Percentiles rank a stretch among this genome's conserved stretches.
Conservation (phyloP, 2,797 vertebrate genomes). For the Aeoliscus strigatus region DNA sequence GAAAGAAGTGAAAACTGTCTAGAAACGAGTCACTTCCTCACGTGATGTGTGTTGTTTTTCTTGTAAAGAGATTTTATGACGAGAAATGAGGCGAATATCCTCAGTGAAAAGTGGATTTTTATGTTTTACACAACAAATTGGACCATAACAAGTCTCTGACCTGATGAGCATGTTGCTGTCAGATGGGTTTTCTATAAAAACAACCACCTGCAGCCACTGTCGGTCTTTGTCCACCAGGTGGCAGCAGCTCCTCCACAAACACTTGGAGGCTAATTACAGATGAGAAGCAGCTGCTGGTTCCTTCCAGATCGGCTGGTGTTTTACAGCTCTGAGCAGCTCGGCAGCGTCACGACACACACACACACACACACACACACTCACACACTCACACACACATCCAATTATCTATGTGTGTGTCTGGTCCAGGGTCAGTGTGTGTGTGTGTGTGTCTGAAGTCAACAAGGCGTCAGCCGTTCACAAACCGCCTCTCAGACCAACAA, state of each 20-base stretch:
- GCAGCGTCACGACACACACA: constrained; percentile 54
- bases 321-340: constrained; percentile 17
- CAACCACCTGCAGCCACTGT: constrained; percentile 1
- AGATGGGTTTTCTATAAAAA: too few species aligned
- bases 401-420: constrained; percentile 27
- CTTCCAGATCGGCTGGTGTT: too few species aligned
- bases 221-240: constrained; percentile 51
- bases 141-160: too few species aligned
- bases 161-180: too few species aligned
- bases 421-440: constrained; percentile 4
- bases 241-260: constrained; percentile 41
- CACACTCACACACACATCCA: constrained; percentile 29
- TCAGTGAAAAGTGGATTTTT: too few species aligned
- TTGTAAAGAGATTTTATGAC: too few species aligned
- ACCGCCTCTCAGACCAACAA: constrained; percentile 17
- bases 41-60: too few species aligned
- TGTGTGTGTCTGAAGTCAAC: constrained; percentile 49
- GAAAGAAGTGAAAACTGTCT: too few species aligned
- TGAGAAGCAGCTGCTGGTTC: neutral
- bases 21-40: too few species aligned
- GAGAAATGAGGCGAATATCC: too few species aligned
- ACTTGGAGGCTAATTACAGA: neutral
- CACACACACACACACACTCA: constrained; percentile 40
- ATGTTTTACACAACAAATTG: too few species aligned
- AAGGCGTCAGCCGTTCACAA: constrained; percentile 27